phyloP scores from a whole-genome alignment of 2,113 vertebrate species.

The Anarhynchus alexandrinus region DNA sequence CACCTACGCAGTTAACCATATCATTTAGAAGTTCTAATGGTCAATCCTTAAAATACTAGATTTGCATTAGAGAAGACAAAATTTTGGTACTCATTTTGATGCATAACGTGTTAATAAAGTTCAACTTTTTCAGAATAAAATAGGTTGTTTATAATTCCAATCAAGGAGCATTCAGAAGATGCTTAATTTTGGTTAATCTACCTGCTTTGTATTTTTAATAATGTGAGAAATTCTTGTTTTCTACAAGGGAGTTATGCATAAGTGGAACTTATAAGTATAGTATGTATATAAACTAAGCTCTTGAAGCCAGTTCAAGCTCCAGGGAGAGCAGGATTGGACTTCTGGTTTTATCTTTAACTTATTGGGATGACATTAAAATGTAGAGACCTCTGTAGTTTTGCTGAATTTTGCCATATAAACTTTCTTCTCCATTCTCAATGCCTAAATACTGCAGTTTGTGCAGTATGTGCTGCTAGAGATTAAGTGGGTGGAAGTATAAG shows the following conservation, averaged over 20 bases:
- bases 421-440: neutral
- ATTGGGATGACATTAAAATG: neutral
- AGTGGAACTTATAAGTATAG: neutral
- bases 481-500: neutral
- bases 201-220: neutral
- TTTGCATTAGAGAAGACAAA: neutral
- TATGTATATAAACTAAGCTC: neutral
- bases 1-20: neutral
- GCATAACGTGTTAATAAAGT: neutral
- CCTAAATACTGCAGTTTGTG: neutral
- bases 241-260: too few species aligned
- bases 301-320: neutral
- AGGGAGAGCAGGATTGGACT: neutral
- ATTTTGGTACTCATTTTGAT: neutral
- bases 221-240: neutral
- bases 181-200: neutral
- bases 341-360: neutral
- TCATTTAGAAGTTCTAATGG: neutral
- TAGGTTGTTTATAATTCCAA: neutral
- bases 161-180: neutral
- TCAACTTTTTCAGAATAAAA: neutral
- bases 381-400: neutral
- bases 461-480: neutral
- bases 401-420: neutral
- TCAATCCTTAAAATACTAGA: neutral